phyloP scores from a whole-genome alignment of 2,797 vertebrate species.

The Dryobates pubescens region DNA sequence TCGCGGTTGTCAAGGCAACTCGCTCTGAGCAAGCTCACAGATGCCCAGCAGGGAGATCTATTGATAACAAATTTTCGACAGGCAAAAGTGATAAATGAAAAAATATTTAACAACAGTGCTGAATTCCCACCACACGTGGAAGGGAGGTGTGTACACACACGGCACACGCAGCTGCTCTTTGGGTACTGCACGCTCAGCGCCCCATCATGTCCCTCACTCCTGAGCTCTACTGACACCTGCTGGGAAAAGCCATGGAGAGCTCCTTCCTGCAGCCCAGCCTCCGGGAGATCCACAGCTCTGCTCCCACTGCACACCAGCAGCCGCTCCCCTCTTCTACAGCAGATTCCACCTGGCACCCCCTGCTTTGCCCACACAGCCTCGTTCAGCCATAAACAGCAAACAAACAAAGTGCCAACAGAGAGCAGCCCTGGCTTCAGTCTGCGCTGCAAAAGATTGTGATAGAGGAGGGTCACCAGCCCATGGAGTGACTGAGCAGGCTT shows the following conservation, averaged over 20 bases:
- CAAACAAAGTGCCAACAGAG: fast-evolving
- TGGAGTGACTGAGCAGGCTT: neutral
- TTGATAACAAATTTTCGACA: neutral
- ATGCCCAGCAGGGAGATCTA: neutral
- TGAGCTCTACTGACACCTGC: neutral
- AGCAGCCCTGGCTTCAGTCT: fast-evolving
- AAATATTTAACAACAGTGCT: neutral
- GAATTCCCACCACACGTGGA: fast-evolving
- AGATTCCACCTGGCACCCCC: neutral
- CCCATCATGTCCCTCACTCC: fast-evolving
- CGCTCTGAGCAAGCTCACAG: neutral
- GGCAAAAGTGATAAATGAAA: neutral
- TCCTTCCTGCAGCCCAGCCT: neutral
- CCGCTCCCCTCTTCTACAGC: neutral
- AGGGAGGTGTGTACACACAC: fast-evolving
- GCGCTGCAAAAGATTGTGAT: neutral
- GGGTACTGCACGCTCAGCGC: neutral
- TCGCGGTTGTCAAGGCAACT: constrained; percentile 47
- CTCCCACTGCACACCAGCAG: neutral
- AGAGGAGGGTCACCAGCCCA: fast-evolving
- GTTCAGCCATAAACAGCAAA: fast-evolving
- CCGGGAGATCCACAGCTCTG: neutral
- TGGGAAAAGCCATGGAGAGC: neutral
- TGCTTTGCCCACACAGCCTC: fast-evolving
- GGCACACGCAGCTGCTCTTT: neutral